A percentile compares a stretch with the other conserved stretches of the same genome.
Evolutionary conservation across 1,140 invertebrate species (phyloP).

Genomic region (Atta cephalotes): DNA sequence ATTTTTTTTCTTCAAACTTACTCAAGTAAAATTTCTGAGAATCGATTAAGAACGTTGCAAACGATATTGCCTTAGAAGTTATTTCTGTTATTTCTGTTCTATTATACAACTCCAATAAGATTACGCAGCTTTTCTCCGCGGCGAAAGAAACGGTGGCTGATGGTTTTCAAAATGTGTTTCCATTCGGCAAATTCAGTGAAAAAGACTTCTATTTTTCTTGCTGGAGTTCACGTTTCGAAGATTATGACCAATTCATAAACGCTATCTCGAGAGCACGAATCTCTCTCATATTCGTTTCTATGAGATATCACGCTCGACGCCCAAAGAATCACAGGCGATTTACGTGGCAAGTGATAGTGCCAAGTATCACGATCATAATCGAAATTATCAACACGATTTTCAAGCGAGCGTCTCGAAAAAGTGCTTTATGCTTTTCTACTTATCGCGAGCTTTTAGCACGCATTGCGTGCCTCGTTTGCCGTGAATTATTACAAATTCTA

Average conservation of each 20-base stretch:
- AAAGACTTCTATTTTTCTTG: background rate
- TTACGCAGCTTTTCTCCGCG: background rate
- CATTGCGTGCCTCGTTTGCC: background rate
- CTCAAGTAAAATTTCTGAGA: background rate
- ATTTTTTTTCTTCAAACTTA: too few species aligned
- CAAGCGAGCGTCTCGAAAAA: background rate
- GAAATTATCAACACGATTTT: background rate
- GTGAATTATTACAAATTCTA: constrained; percentile 5
- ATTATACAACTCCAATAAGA: background rate
- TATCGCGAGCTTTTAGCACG: background rate
- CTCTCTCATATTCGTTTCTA: constrained; percentile 24
- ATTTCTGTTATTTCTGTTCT: background rate
- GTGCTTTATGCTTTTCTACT: background rate
- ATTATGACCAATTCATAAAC: constrained; percentile 16
- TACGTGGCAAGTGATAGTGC: background rate
- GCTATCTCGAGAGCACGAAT: constrained; percentile 39
- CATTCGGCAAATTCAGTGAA: background rate
- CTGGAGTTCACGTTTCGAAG: background rate
- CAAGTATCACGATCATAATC: constrained; percentile 32
- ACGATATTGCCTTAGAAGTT: background rate
- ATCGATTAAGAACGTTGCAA: background rate
- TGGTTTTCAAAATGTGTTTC: constrained; percentile 23
- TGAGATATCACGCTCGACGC: constrained; percentile 24
- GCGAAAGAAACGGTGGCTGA: background rate
- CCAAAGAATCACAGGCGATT: constrained; percentile 3